Percentiles rank a stretch among this genome's conserved stretches.
phyloP scores from a whole-genome alignment of 2,797 vertebrate genomes.

The Anabas testudineus region DNA sequence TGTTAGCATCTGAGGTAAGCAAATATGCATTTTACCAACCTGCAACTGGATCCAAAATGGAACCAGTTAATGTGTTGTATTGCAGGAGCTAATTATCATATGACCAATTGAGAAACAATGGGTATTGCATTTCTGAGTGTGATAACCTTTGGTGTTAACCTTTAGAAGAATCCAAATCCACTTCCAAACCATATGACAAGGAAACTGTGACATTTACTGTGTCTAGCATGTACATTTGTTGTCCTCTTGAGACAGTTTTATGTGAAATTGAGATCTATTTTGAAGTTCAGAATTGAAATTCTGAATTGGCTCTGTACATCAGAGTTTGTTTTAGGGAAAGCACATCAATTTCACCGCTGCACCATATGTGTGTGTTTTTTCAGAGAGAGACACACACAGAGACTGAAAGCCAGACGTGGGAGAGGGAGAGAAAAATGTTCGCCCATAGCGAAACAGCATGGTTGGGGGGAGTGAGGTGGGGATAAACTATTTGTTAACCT shows the following conservation, averaged over 20 bases:
- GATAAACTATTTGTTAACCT: conserved; percentile 38
- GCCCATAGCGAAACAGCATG: neutral
- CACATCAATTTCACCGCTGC: conserved; percentile 5
- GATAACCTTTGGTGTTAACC: conserved; percentile 50
- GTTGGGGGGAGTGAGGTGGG: neutral
- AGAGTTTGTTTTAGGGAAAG: conserved; percentile 6
- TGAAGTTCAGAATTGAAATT: conserved; percentile 2
- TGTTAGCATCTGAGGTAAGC: neutral
- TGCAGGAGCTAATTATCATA: conserved; percentile 25
- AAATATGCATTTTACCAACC: conserved; percentile 9
- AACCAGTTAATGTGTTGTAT: neutral
- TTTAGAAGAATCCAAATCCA: conserved; percentile 34
- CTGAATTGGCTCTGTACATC: neutral
- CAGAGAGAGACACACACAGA: conserved; percentile 14
- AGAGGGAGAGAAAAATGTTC: conserved; percentile 7
- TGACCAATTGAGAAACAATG: conserved; percentile 17
- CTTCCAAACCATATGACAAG: neutral
- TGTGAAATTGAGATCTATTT: neutral
- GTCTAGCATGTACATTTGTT: neutral
- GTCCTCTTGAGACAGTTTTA: neutral
- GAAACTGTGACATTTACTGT: conserved; percentile 1
- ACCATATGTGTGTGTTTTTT: neutral
- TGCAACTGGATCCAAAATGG: conserved; percentile 7
- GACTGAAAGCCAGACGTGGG: conserved; percentile 2
- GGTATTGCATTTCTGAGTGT: conserved; percentile 23